Evolutionary conservation across 30 jellyfish, hydroid and myxozoan species (phyloP), one percentile per base, ranked within the genome.

Genomic region (Calvadosia cruxmelitensis): DNA sequence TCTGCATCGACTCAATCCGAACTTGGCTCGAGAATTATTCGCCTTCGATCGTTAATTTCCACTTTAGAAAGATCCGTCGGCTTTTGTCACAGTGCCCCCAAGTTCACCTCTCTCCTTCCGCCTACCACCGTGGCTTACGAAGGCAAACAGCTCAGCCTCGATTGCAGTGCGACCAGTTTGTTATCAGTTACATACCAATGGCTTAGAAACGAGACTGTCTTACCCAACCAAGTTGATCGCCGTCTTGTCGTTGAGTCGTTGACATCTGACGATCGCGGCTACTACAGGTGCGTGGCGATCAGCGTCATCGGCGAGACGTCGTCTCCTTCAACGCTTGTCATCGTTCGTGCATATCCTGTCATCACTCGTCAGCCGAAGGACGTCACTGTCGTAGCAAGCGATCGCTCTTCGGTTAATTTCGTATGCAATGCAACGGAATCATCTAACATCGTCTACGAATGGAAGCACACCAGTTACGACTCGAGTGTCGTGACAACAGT

Each of bases 381-480:
- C 65, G 64, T 73, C 26, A 71, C 80, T 13, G 33, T 87, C 12
- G 69, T 81, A 5, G 26, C 16, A 7, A 29, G 64, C 3, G 52
- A 48, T 29, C 78, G 78, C 29, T 67, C 61, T 16, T 28, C 68
- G 3, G 84, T 72, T 12, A 50, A 1, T 3, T 66, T 87, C 33
- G 16, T 52, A 7, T 87, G 97, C 76, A 87, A 87, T 67, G 89
- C 81, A 3, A 52, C 97, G 2, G 66, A 88, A 0, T 53, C 36
- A 23, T 72, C 75, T 34, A 79, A 53, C 13, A 76, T 75, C 1
- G 33, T 34, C 24, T 76, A 66, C 50, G 33, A 73, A 25, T 87
- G 97, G 97, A 68, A 85, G 92, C 52, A 51, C 33, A 83, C 61
- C 50, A 48, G 86, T 1, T 70, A 74, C 52, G 7, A 75, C 29